Conservation (phyloP, 2,888 invertebrate genomes). For the Latrodectus elegans region DNA sequence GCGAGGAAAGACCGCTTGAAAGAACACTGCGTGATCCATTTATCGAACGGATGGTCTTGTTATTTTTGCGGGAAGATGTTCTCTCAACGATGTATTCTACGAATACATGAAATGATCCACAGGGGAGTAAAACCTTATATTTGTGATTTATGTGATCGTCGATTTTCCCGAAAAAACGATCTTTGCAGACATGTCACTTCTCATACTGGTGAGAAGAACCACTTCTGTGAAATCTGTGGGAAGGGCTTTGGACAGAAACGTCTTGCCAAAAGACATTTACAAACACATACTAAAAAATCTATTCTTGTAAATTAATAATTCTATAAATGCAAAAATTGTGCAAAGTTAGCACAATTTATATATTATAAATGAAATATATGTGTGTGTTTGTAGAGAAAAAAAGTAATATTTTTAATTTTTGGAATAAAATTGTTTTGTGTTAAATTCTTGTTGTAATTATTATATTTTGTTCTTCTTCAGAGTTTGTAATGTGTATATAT, state of each 20-base stretch:
- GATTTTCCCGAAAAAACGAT: slow-evolving; percentile 42
- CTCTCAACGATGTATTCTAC: slow-evolving; percentile 31
- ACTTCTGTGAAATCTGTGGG: slow-evolving; percentile 37
- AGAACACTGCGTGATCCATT: slow-evolving; percentile 35
- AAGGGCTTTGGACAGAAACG: slow-evolving; percentile 38
- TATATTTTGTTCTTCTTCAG: no score
- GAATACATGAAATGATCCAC: slow-evolving; percentile 47
- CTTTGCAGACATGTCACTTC: slow-evolving; percentile 27
- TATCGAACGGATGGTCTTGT: slow-evolving; percentile 42
- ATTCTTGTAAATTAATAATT: not conserved
- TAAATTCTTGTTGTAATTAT: no score
- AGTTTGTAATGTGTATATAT: no score
- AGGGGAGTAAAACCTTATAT: slow-evolving; percentile 35
- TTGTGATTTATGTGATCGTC: slow-evolving; percentile 31
- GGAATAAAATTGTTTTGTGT: no score
- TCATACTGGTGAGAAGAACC: slow-evolving; percentile 31
- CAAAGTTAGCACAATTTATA: no score
- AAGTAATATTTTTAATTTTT: no score
- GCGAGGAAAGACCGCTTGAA: slow-evolving; percentile 40
- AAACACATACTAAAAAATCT: not conserved
- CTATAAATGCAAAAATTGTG: no score
- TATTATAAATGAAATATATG: no score
- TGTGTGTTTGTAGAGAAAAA: no score
- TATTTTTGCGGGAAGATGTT: slow-evolving; percentile 50
- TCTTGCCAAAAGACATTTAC: slow-evolving; percentile 26